Evolutionary conservation across 2,797 vertebrate species (phyloP).

Genomic region (Leptodactylus fallax): DNA sequence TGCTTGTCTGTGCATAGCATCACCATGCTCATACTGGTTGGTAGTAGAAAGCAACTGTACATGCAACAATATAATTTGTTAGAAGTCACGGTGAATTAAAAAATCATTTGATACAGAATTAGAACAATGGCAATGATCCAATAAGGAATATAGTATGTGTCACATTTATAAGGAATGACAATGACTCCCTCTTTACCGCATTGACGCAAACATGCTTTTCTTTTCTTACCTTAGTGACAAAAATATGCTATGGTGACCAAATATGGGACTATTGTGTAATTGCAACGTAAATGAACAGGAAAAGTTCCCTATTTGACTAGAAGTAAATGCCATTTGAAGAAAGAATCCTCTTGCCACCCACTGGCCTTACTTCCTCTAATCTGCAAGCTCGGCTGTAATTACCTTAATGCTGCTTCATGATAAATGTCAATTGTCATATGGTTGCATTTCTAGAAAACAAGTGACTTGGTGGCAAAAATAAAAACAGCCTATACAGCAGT

Average conservation of each 20-base stretch:
- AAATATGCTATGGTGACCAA: neutral
- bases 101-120: neutral
- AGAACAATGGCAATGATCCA: neutral
- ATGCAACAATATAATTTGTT: neutral
- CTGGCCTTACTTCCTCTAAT: conserved; percentile 5
- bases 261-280: conserved; percentile 17
- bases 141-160: neutral
- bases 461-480: neutral
- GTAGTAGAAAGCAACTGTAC: neutral
- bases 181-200: neutral
- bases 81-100: neutral
- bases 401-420: neutral
- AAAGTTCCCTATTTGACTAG: neutral
- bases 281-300: neutral
- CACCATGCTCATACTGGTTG: neutral
- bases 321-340: too few relatives aligned
- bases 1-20: neutral
- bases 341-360: neutral
- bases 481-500: neutral
- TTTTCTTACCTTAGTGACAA: neutral
- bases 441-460: conserved; percentile 6
- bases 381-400: neutral
- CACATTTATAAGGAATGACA: neutral
- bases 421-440: conserved; percentile 22
- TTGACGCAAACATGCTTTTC: neutral